Conservation (phyloP, 2,888 invertebrate species). For the Ophion ellenae region DNA sequence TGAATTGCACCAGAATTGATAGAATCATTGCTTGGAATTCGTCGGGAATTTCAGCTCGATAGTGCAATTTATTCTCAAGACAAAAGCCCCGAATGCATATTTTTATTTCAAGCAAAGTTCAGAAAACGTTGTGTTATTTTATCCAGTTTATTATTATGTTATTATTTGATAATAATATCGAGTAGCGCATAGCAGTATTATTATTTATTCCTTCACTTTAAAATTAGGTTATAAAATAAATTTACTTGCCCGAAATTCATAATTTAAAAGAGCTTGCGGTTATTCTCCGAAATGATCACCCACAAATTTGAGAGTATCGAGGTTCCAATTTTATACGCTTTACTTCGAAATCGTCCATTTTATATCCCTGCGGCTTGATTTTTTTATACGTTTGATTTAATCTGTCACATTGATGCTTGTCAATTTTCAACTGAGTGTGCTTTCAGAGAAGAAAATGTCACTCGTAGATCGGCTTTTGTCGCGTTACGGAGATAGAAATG, state of each 20-base stretch:
- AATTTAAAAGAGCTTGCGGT: not conserved
- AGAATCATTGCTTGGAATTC: not conserved
- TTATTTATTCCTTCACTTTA: not conserved
- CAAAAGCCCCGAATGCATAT: not conserved
- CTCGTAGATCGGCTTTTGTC: conserved; percentile 7
- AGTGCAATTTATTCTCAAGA: not conserved
- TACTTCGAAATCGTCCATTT: not conserved
- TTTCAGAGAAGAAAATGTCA: not conserved
- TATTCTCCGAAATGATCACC: not conserved
- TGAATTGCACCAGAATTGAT: not conserved
- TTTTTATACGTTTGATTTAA: not conserved
- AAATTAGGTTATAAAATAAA: not conserved
- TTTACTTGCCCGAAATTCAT: not conserved
- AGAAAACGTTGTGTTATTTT: not conserved
- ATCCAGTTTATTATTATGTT: not conserved
- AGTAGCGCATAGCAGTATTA: not conserved
- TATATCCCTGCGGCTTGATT: not conserved
- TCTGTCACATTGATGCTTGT: conserved; percentile 13
- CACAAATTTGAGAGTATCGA: not conserved
- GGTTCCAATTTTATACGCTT: not conserved
- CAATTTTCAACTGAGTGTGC: not conserved
- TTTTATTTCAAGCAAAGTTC: not conserved
- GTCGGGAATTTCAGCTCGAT: not conserved
- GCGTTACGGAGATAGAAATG: not conserved
- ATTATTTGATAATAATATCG: not conserved